Evolutionary conservation across 1,140 invertebrate species (phyloP).

Genomic region (Drosophila serrata): DNA sequence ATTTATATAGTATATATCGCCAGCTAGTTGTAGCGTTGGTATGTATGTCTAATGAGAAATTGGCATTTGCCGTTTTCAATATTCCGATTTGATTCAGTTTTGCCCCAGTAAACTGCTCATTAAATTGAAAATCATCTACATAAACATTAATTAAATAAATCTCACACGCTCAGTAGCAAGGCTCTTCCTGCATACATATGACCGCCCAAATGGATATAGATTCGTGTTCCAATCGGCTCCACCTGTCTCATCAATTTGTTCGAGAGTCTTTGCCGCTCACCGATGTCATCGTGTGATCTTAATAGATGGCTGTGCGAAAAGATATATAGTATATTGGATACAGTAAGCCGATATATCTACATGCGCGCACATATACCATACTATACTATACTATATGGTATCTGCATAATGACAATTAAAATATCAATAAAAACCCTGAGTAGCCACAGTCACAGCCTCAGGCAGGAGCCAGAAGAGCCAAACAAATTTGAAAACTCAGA

Average conservation of each 20-base stretch:
- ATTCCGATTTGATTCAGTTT: constrained; percentile 49
- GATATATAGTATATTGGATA: constrained; percentile 32
- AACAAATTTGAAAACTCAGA: constrained; percentile 69
- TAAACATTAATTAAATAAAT: constrained; percentile 45
- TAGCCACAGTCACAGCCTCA: neutral
- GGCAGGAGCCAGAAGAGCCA: constrained; percentile 21
- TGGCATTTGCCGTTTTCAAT: constrained; percentile 40
- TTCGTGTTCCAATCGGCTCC: constrained; percentile 36
- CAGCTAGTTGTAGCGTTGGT: constrained; percentile 20
- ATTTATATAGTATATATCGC: constrained; percentile 4
- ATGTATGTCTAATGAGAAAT: constrained; percentile 51
- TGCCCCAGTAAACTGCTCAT: constrained; percentile 55
- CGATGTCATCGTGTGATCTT: constrained; percentile 43
- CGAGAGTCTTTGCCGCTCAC: constrained; percentile 26
- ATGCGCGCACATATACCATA: neutral
- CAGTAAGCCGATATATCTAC: constrained; percentile 21
- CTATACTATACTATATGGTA: neutral
- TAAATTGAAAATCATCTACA: constrained; percentile 50
- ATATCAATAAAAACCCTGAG: constrained; percentile 43
- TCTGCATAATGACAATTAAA: constrained; percentile 55
- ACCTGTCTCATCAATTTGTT: constrained; percentile 53
- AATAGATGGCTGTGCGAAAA: constrained; percentile 42
- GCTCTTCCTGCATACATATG: constrained; percentile 5
- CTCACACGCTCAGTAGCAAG: constrained; percentile 8
- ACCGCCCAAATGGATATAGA: constrained; percentile 12